These are phyloP conservation scores for Scylla paramamosain DNA, from an alignment of 1,140 invertebrate species.

Conservation along the genomic window DNA sequence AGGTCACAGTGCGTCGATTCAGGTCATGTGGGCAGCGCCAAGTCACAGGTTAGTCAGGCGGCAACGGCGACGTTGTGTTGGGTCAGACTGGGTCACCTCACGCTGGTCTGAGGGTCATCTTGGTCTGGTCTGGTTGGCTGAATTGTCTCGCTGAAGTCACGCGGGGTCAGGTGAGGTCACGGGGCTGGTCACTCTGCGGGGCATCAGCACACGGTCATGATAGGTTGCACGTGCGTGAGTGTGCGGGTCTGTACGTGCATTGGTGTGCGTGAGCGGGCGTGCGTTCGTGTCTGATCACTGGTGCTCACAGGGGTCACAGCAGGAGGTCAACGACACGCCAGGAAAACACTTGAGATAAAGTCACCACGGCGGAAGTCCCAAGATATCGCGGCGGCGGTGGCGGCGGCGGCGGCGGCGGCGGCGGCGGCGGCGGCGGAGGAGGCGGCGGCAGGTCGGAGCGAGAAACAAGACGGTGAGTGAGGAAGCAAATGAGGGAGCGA, in stretches of 20 bases:
- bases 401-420: background rate
- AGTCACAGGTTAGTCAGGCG: background rate
- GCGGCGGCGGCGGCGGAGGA: background rate
- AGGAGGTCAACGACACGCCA: background rate
- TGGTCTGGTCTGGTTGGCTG: background rate
- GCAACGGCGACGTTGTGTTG: background rate
- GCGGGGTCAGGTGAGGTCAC: conserved; percentile 29
- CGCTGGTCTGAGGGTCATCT: conserved; percentile 13
- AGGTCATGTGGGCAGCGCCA: background rate
- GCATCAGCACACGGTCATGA: background rate
- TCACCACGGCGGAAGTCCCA: too few species aligned
- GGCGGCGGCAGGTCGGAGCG: background rate
- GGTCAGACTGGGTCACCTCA: background rate
- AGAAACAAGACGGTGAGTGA: background rate
- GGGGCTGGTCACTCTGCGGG: background rate
- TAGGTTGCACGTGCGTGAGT: background rate
- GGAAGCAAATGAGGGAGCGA: background rate
- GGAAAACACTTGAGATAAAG: background rate
- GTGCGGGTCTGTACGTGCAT: background rate
- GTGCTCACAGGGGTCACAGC: background rate
- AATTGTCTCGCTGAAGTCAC: background rate
- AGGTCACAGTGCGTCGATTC: background rate
- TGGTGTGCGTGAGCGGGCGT: background rate
- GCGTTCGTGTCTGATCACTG: background rate
- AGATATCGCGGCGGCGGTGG: background rate